These are phyloP conservation scores for Atherinosoma microstoma DNA, from an alignment of 2,797 vertebrate genomes.

Conservation along the genomic window DNA sequence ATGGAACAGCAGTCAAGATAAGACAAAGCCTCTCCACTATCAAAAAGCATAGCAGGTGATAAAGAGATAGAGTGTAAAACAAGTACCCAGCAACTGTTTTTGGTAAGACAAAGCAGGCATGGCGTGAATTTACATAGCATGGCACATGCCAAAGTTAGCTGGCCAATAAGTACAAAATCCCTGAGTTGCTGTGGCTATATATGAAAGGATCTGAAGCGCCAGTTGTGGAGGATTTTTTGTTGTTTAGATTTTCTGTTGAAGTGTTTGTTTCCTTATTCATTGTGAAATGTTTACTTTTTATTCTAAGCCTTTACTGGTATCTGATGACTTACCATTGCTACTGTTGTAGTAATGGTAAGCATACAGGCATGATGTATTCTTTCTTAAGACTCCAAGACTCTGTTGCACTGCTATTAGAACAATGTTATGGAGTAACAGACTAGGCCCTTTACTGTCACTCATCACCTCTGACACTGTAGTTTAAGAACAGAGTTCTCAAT, in stretches of 20 bases:
- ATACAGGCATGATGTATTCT: constrained; percentile 45
- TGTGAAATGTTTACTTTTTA: constrained; percentile 34
- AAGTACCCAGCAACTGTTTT: constrained; percentile 55
- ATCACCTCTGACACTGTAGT: constrained; percentile 30
- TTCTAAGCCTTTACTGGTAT: constrained; percentile 35
- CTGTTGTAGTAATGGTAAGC: constrained; percentile 25
- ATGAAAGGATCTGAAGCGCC: constrained; percentile 28
- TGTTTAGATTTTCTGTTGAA: constrained; percentile 13
- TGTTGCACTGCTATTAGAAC: constrained; percentile 43
- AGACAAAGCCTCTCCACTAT: constrained; percentile 56
- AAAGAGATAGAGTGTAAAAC: constrained; percentile 53
- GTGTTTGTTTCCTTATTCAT: constrained; percentile 28
- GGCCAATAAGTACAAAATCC: constrained; percentile 40
- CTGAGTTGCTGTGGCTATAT: constrained; percentile 28
- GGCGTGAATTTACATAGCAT: constrained; percentile 43
- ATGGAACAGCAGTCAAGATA: constrained; percentile 72
- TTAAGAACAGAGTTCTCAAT: not conserved
- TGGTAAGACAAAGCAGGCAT: constrained; percentile 55
- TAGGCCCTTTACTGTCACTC: constrained; percentile 27
- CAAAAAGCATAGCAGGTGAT: constrained; percentile 66
- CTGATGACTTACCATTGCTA: constrained; percentile 28
- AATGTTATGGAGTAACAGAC: constrained; percentile 27
- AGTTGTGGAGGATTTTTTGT: constrained; percentile 19
- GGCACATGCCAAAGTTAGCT: constrained; percentile 38
- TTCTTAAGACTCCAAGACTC: constrained; percentile 19